Evolutionary conservation across 1,140 invertebrate species (phyloP).

Genomic region (Cherax quadricarinatus): DNA sequence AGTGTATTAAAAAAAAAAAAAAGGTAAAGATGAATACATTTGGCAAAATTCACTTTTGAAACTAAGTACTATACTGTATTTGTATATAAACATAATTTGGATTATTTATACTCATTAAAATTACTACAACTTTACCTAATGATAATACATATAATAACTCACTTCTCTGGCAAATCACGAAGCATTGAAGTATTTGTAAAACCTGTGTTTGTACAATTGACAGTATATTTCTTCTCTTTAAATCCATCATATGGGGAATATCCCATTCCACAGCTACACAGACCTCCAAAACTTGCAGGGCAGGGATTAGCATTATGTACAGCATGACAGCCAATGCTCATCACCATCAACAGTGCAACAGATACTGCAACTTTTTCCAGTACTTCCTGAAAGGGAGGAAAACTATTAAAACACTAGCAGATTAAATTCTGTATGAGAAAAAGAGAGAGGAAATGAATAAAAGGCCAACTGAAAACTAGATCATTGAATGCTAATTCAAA

Average conservation of each 20-base stretch:
- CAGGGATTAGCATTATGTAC: slow-evolving; percentile 75
- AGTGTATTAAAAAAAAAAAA: too few relatives aligned
- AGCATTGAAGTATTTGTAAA: slow-evolving; percentile 81
- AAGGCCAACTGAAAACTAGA: too few relatives aligned
- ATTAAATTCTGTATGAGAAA: too few relatives aligned
- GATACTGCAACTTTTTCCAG: neutral
- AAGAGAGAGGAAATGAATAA: too few relatives aligned
- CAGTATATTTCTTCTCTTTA: slow-evolving; percentile 79
- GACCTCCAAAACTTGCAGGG: slow-evolving; percentile 74
- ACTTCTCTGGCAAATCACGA: slow-evolving; percentile 79
- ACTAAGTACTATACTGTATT: too few relatives aligned
- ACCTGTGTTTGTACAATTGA: slow-evolving; percentile 85
- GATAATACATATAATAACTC: neutral
- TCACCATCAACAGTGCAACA: neutral
- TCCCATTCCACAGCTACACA: slow-evolving; percentile 74
- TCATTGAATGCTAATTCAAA: too few relatives aligned
- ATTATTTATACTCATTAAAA: too few relatives aligned
- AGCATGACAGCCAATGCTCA: neutral
- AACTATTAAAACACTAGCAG: too few relatives aligned
- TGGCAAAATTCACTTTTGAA: too few relatives aligned
- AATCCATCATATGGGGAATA: slow-evolving; percentile 74
- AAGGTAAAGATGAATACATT: too few relatives aligned
- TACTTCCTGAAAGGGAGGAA: neutral
- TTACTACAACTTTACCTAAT: too few relatives aligned
- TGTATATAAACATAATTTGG: too few relatives aligned